Percentiles rank a stretch among this genome's conserved stretches.
phyloP scores from a whole-genome alignment of 1,140 invertebrate genomes.

The fruit fly (Drosophila melanogaster) region Release_6_plus_ISO1_MT NT_037436.4:14784001-14784500 shows the following conservation, averaged over 20 bases:
- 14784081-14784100: constrained; percentile 26
- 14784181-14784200: neutral
- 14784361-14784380: constrained; percentile 32
- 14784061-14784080: constrained; percentile 33
- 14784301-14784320: neutral
- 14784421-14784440: constrained; percentile 23
- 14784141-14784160: constrained; percentile 18
- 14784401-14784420: constrained; percentile 37
- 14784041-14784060: constrained; percentile 22
- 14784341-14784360: constrained; percentile 8
- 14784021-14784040: constrained; percentile 39
- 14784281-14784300: neutral
- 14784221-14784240: neutral
- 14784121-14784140: neutral
- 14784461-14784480: constrained; percentile 12
- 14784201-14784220: too few species aligned
- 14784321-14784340: neutral
- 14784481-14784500: constrained; percentile 43
- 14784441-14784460: constrained; percentile 46
- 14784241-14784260: neutral
- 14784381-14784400: constrained; percentile 32
- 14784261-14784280: neutral
- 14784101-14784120: constrained; percentile 24
- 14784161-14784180: neutral
- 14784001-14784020: constrained; percentile 51